phyloP scores from a whole-genome alignment of 23 tunicate genomes.

The Styela clava region DNA sequence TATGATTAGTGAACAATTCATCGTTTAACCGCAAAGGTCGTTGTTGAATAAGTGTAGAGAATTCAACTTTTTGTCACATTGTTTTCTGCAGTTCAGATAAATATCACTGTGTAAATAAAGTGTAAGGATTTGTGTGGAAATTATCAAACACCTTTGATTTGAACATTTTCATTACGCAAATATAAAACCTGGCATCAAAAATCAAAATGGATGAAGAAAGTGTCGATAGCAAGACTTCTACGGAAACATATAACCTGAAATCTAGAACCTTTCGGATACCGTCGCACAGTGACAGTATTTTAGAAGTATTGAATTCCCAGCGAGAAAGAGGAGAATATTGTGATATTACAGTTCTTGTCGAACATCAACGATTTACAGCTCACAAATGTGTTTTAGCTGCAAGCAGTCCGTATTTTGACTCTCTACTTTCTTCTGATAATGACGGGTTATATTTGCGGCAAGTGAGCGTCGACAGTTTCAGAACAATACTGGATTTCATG shows the following conservation, averaged over 20 bases:
- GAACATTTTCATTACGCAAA: too few species aligned
- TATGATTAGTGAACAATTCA: too few species aligned
- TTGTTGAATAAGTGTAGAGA: too few species aligned
- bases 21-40: too few species aligned
- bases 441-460: slow-evolving; percentile 86
- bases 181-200: too few species aligned
- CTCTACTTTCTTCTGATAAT: slow-evolving; percentile 56
- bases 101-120: too few species aligned
- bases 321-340: slow-evolving; percentile 70
- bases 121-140: too few species aligned
- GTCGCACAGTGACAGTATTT: slow-evolving; percentile 59
- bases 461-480: slow-evolving; percentile 69
- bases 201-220: slow-evolving; percentile 15
- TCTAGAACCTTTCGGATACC: slow-evolving; percentile 76
- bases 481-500: slow-evolving; percentile 85
- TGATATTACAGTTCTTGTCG: slow-evolving; percentile 85
- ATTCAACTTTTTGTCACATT: too few species aligned
- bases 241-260: slow-evolving; percentile 9
- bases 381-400: slow-evolving; percentile 71
- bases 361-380: slow-evolving; percentile 67
- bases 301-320: slow-evolving; percentile 59
- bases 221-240: not conserved
- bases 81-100: too few species aligned
- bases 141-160: too few species aligned
- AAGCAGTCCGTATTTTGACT: slow-evolving; percentile 43